Base-by-base conservation (phyloP, 2,113 vertebrate genomes). In the Lepisosteus oculatus region DNA sequence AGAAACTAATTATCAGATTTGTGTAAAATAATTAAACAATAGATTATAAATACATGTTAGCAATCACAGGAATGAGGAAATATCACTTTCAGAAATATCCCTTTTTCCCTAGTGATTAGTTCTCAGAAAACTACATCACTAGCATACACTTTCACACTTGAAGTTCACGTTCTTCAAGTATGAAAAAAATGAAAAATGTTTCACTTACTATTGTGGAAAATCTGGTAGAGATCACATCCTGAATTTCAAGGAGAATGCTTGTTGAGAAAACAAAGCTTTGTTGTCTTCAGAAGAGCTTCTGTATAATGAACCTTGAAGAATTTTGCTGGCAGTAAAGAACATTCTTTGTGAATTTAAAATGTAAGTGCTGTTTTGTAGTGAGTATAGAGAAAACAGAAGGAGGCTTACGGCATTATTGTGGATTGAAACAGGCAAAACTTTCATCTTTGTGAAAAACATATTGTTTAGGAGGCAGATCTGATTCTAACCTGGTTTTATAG, bases 241-340 rank as follows among this genome's bases (percentile, higher is more conserved):
- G 55, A 41, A 41, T 42, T 47, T 15, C 9, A 59, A 15, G 9
- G 57, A 47, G 67, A 68, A 15, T 12, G 12, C 3, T 5, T 70
- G 8, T 47, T 62, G 43, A 69, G 43, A 12, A 61, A 44, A 70
- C 68, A 70, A 70, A 43, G 4, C 55, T 41, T 43, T 41, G 11
- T 1, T 14, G 13, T 43, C 14, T 70, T 61, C 41, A 61, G 56
- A 70, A 62, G 13, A 8, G 29, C 57, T 70, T 14, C 59, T 47
- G 59, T 6, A 70, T 47, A 70, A 70, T 61, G 59, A 61, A 62
- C 42, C 44, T 70, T 12, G 8, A 8, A 70, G 69, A 70, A 61
- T 59, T 70, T 9, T 61, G 69, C 43, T 61, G 11, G 7, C 69
- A 70, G 43, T 70, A 70, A 70, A 12, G n/a, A 45, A 43, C 14